Evolutionary conservation across 1,140 invertebrate species (phyloP).

Genomic region (Tribolium castaneum): DNA sequence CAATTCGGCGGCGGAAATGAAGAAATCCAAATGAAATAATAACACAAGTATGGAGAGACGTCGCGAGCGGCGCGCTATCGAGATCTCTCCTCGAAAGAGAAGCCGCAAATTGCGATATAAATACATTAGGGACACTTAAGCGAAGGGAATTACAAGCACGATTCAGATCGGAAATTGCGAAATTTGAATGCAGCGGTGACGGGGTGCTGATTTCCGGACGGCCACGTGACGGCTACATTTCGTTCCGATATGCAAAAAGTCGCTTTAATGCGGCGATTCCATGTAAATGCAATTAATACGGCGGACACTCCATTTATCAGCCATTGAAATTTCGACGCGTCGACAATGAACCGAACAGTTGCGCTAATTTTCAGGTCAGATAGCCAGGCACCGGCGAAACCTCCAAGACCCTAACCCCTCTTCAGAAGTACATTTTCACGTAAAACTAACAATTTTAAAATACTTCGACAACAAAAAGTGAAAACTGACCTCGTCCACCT

Average conservation of each 20-base stretch:
- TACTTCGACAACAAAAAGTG: too few relatives aligned
- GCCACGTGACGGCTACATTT: conserved; percentile 54
- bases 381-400: background rate
- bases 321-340: conserved; percentile 1
- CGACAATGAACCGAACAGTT: background rate
- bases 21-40: conserved; percentile 48
- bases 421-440: too few relatives aligned
- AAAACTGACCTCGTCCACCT: too few relatives aligned
- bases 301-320: conserved; percentile 39
- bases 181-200: conserved; percentile 58
- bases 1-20: conserved; percentile 42
- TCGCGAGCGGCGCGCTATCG: background rate
- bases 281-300: conserved; percentile 42
- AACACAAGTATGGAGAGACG: conserved; percentile 41
- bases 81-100: conserved; percentile 13
- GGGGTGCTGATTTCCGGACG: conserved; percentile 53
- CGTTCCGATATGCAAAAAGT: conserved; percentile 17
- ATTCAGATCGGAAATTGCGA: conserved; percentile 61
- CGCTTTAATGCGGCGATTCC: conserved; percentile 37
- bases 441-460: too few relatives aligned
- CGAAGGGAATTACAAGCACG: conserved; percentile 57
- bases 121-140: conserved; percentile 58
- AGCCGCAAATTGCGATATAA: conserved; percentile 54
- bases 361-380: background rate
- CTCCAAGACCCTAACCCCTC: too few relatives aligned